Percentiles rank a stretch among this genome's conserved stretches.
Evolutionary conservation across 2,888 invertebrate species (phyloP).

Genomic region (Byasa hedistus): DNA sequence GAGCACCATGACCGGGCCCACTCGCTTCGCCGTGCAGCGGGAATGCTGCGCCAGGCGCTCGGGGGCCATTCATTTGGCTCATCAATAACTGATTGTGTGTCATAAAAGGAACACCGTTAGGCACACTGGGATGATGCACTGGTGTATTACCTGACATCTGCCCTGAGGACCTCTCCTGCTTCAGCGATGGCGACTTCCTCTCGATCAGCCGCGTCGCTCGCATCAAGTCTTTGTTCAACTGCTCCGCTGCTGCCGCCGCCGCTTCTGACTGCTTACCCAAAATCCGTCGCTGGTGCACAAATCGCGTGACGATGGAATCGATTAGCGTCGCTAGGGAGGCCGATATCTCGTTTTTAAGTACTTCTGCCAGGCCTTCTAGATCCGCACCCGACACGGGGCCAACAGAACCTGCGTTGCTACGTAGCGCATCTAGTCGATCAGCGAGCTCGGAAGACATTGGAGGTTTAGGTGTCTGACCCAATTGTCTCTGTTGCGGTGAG

Average conservation of each 20-base stretch:
- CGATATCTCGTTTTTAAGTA: constrained; percentile 93
- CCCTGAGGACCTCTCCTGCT: constrained; percentile 82
- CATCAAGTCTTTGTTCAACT: constrained; percentile 90
- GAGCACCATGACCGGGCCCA: constrained; percentile 68
- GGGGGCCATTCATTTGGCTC: constrained; percentile 81
- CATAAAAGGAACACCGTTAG: constrained; percentile 73
- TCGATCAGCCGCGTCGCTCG: constrained; percentile 90
- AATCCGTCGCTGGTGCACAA: constrained; percentile 88
- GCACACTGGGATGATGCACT: constrained; percentile 71
- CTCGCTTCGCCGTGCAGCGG: constrained; percentile 85
- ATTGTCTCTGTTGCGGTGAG: constrained; percentile 76
- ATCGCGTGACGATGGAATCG: constrained; percentile 92
- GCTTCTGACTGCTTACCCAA: constrained; percentile 89
- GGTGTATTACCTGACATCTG: constrained; percentile 80
- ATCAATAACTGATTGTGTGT: constrained; percentile 71
- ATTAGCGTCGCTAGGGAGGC: constrained; percentile 90
- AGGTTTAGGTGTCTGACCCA: constrained; percentile 70
- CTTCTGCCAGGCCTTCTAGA: constrained; percentile 93
- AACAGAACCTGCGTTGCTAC: constrained; percentile 84
- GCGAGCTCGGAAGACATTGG: constrained; percentile 85
- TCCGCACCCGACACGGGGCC: constrained; percentile 87
- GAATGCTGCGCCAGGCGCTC: constrained; percentile 82
- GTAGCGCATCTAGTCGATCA: constrained; percentile 88
- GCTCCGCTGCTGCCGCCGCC: constrained; percentile 89
- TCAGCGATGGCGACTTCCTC: constrained; percentile 88